phyloP scores from a whole-genome alignment of 2,888 invertebrate species.

The Phyto melanocephala region DNA sequence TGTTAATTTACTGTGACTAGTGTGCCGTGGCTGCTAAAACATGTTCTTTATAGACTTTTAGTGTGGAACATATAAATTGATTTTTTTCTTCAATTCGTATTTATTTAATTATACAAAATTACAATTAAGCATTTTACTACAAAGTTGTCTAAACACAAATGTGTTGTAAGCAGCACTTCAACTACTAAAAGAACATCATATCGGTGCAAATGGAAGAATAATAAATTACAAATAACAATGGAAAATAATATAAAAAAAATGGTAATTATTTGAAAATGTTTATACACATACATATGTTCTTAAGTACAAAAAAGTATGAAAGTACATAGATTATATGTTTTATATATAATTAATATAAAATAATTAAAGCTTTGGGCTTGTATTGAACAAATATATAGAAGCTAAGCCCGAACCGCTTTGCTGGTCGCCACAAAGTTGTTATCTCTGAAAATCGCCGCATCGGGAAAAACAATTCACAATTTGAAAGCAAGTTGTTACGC shows the following conservation, averaged over 20 bases:
- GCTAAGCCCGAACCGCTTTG: no score
- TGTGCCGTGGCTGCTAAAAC: background rate
- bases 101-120: constrained; percentile 1
- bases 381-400: no score
- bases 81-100: background rate
- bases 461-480: no score
- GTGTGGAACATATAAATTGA: no score
- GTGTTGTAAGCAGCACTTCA: constrained; percentile 2
- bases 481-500: no score
- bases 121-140: background rate
- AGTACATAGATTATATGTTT: no score
- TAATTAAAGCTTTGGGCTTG: no score
- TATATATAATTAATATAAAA: no score
- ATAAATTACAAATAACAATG: background rate
- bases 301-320: no score
- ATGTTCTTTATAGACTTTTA: background rate
- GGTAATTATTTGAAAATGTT: background rate
- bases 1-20: background rate
- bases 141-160: background rate
- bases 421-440: no score
- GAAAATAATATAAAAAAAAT: background rate
- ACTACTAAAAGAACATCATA: background rate
- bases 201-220: background rate
- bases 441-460: no score
- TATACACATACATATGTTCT: no score